Evolutionary conservation across 2,113 vertebrate genomes (phyloP), one percentile per base, ranked within the genome.

Genomic region (Micronisus gabar): DNA sequence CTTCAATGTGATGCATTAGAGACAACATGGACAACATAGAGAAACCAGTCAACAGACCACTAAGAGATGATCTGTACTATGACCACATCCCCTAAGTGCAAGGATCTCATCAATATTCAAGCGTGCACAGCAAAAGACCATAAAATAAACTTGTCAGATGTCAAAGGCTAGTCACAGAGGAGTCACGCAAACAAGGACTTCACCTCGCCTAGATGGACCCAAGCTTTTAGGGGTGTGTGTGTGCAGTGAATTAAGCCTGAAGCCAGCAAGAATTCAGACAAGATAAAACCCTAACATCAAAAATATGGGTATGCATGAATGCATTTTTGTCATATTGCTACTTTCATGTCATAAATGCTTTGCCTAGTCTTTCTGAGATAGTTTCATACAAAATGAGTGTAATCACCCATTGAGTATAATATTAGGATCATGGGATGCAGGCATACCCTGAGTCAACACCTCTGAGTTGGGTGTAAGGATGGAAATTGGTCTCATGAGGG

Each of bases 281-380:
- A 94, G 83, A 78, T 72, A 95, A 95, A 96, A 65, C 20, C 43
- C 73, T 68, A 52, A 53, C 56, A 74, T 81, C 43, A 93, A 91
- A 94, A 91, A 72, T 38, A 41, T 1, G 13, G 32, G 55, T 55
- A 79, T 36, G 76, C 83, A 53, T 11, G 52, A 62, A 52, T 13
- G 81, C 66, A 73, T 68, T 91, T 94, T 88, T 96, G 81, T 79
- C 88, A 65, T 40, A 66, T 48, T 48, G 55, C 10, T 61, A 26
- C 30, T 79, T 91, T 41, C 29, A 36, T 26, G 22, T 75, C 62
- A 41, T 27, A 68, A 81, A 65, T 45, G 34, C 15, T 72, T 80
- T 84, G 41, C 48, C 25, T 80, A 16, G 43, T 50, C 56, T 48
- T 71, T 93, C 40, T 62, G 90, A 90, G 66, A 61, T 41, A 0